Percentiles rank a stretch among this genome's conserved stretches.
Evolutionary conservation across 2,888 invertebrate species (phyloP).

Genomic region (Acrocera orbiculus): DNA sequence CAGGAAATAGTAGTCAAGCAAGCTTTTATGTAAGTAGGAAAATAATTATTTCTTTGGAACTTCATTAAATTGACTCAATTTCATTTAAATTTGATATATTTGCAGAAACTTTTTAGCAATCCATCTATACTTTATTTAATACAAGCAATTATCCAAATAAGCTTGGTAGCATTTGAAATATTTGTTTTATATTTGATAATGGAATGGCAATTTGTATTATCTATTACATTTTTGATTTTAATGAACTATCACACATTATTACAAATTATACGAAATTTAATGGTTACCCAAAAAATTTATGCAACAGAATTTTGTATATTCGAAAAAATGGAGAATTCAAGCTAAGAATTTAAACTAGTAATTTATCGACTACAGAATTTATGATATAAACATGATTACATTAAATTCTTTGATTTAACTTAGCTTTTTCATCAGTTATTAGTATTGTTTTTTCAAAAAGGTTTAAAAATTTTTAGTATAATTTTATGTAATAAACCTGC

Average conservation of each 20-base stretch:
- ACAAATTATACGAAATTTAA: constrained; percentile 70
- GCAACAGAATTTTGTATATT: constrained; percentile 22
- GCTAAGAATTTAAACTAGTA: no score
- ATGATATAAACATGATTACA: no score
- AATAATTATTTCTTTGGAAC: constrained; percentile 1
- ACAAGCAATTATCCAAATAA: constrained; percentile 51
- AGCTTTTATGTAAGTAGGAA: constrained; percentile 66
- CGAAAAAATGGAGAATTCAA: no score
- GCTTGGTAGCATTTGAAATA: constrained; percentile 58
- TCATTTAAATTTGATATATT: constrained; percentile 15
- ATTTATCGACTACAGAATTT: no score
- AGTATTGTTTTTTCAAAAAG: no score
- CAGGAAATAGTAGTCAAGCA: constrained; percentile 60
- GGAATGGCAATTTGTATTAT: constrained; percentile 84
- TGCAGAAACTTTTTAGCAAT: constrained; percentile 71
- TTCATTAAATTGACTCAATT: constrained; percentile 8
- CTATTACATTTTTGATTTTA: constrained; percentile 68
- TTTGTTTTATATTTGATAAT: constrained; percentile 58
- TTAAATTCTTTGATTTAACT: no score
- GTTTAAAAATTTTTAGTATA: no score
- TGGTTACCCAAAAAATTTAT: constrained; percentile 70
- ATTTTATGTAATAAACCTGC: no score
- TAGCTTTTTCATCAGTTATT: no score
- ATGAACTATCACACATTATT: constrained; percentile 86
- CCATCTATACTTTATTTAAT: constrained; percentile 61